Conservation (phyloP, 1,140 invertebrate genomes). For the Drosophila pseudoobscura region DNA sequence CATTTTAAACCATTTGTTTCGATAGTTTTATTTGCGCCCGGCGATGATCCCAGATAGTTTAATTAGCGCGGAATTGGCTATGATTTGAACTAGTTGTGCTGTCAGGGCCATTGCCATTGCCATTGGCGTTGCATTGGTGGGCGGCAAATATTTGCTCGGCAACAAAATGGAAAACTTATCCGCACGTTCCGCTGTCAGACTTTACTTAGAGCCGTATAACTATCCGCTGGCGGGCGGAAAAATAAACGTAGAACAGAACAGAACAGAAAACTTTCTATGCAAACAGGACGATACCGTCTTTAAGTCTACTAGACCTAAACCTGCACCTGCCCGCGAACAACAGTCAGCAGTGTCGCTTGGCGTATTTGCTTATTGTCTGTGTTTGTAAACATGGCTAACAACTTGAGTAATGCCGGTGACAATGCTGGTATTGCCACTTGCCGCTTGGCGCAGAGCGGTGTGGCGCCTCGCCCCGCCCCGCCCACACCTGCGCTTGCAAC, state of each 20-base stretch:
- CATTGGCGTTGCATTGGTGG: slow-evolving; percentile 2
- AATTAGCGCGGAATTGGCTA: slow-evolving; percentile 36
- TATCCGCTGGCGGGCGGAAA: slow-evolving; percentile 42
- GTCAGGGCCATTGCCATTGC: slow-evolving; percentile 8
- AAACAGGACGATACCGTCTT: slow-evolving; percentile 57
- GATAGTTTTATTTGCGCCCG: slow-evolving; percentile 29
- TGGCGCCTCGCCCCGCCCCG: background rate
- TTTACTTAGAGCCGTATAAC: slow-evolving; percentile 71
- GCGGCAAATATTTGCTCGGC: slow-evolving; percentile 56
- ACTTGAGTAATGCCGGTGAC: slow-evolving; percentile 80
- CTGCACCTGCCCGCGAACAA: slow-evolving; percentile 55
- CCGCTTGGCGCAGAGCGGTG: slow-evolving; percentile 12
- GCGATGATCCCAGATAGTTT: slow-evolving; percentile 24
- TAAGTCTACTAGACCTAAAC: slow-evolving; percentile 71
- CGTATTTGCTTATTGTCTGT: slow-evolving; percentile 80
- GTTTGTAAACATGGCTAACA: slow-evolving; percentile 81
- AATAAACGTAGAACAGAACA: slow-evolving; percentile 31
- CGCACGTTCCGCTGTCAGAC: slow-evolving; percentile 65
- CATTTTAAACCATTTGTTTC: slow-evolving; percentile 36
- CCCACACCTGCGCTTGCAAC: slow-evolving; percentile 37
- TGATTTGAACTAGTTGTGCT: slow-evolving; percentile 19
- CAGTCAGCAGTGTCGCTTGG: slow-evolving; percentile 20
- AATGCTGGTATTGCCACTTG: slow-evolving; percentile 60
- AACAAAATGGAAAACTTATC: slow-evolving; percentile 70
- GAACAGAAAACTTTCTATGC: slow-evolving; percentile 58